phyloP scores from a whole-genome alignment of 2,888 invertebrate genomes.

The Xylophagus ater region DNA sequence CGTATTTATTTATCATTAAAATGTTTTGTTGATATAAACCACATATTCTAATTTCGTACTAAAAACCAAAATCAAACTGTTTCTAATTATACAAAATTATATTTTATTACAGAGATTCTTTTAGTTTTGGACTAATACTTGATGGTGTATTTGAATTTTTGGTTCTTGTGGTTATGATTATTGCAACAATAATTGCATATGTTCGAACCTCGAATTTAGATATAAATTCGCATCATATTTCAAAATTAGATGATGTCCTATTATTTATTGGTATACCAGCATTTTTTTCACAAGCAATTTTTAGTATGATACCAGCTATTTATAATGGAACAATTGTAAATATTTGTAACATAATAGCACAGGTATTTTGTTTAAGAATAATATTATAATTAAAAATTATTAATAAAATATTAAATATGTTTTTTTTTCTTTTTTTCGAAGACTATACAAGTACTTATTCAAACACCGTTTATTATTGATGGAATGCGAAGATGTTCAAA shows the following conservation, averaged over 20 bases:
- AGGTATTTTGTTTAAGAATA: conserved; percentile 21
- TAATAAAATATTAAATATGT: background rate
- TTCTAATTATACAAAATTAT: conserved; percentile 4
- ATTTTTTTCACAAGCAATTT: conserved; percentile 57
- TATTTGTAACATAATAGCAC: conserved; percentile 43
- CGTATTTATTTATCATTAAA: too few relatives aligned
- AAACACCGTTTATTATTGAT: conserved; percentile 63
- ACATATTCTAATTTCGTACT: background rate
- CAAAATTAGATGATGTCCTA: conserved; percentile 56
- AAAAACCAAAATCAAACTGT: background rate
- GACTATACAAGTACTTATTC: conserved; percentile 60
- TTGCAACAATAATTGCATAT: conserved; percentile 49
- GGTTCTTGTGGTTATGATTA: conserved; percentile 47
- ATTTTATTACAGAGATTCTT: conserved; percentile 39
- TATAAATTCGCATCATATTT: conserved; percentile 51
- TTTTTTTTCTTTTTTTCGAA: conserved; percentile 28
- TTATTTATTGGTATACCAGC: conserved; percentile 61
- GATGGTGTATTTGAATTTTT: conserved; percentile 44
- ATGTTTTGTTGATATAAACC: too few relatives aligned
- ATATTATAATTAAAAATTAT: background rate
- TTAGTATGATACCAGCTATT: conserved; percentile 56
- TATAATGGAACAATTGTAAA: conserved; percentile 42
- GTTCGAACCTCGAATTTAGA: conserved; percentile 53
- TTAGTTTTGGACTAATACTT: conserved; percentile 42
- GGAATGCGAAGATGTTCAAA: conserved; percentile 64